phyloP scores from a whole-genome alignment of 2,113 vertebrate species.

The Sander vitreus region DNA sequence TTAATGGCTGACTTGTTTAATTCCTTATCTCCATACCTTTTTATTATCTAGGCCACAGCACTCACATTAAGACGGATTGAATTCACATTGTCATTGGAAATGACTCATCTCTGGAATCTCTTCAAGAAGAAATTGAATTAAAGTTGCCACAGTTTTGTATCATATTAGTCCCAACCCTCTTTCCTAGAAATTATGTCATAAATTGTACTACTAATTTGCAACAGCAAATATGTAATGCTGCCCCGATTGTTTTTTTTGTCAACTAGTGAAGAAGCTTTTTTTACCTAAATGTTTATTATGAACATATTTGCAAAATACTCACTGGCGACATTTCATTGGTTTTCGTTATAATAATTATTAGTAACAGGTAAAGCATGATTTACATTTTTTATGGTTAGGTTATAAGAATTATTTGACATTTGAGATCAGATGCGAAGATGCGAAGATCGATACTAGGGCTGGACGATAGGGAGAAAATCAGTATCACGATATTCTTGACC shows the following conservation, averaged over 20 bases:
- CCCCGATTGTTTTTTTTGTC: neutral
- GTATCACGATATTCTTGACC: too few relatives aligned
- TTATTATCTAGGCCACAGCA: neutral
- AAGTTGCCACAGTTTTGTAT: neutral
- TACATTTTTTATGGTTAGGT: too few relatives aligned
- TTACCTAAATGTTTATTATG: neutral
- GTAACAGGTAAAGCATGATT: neutral
- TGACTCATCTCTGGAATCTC: neutral
- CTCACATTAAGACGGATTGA: neutral
- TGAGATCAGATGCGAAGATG: too few relatives aligned
- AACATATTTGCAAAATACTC: neutral
- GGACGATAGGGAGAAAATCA: too few relatives aligned
- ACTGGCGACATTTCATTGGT: too few relatives aligned
- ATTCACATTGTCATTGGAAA: too few relatives aligned
- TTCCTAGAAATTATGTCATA: neutral
- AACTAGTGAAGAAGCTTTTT: neutral
- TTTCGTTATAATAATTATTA: too few relatives aligned
- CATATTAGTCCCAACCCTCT: neutral
- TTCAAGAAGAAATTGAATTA: neutral
- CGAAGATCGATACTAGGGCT: too few relatives aligned
- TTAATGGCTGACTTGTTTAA: constrained; percentile 2
- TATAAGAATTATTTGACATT: too few relatives aligned
- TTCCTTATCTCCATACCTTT: neutral
- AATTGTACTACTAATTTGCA: neutral
- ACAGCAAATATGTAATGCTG: neutral